Evolutionary conservation across 1,140 invertebrate genomes (phyloP), one percentile per base, ranked within the genome.

Genomic region (Prorops nasuta): DNA sequence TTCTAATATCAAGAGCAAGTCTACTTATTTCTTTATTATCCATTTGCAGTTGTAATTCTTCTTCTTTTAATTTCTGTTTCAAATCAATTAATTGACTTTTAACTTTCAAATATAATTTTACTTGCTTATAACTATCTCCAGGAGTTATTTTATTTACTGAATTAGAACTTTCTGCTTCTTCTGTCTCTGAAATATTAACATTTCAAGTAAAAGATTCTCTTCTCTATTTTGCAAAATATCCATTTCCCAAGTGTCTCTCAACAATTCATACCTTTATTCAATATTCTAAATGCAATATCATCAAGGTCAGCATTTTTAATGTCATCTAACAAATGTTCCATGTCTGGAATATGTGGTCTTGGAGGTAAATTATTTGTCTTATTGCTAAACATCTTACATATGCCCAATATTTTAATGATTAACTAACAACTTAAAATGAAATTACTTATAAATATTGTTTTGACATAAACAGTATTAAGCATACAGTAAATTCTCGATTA

Each of bases 1-100:
- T 56, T 44, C 62, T 67, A 38, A 77, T 76, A 10, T 72, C 59
- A 47, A 73, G 55, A 1, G 67, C 64, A 42, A 75, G 62, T 52
- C 47, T 56, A 18, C 54, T 60, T 46, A 77, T 67, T 40, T 67
- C 64, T n/a, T 63, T 47, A 2, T 65, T 60, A 45, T 53, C 49
- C 2, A 41, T 34, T 32, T 63, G 44, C 24, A 76, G 53, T 18
- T 55, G 32, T 14, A 56, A 24, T 39, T 58, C 53, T 38, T 67
- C 59, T 32, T 55, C 50, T 20, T 45, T 38, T 15, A 76, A 47
- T n/a, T 38, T 31, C 19, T 47, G 47, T 20, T 67, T 55, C n/a
- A 73, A 50, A 16, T 62, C 42, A 44, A 54, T 64, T 8, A 77
- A 58, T 16, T 58, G 61, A 31, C 69, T 54, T 49, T 60, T 71